phyloP scores from a whole-genome alignment of 1,140 invertebrate genomes.

The Pteromalus puparum region DNA sequence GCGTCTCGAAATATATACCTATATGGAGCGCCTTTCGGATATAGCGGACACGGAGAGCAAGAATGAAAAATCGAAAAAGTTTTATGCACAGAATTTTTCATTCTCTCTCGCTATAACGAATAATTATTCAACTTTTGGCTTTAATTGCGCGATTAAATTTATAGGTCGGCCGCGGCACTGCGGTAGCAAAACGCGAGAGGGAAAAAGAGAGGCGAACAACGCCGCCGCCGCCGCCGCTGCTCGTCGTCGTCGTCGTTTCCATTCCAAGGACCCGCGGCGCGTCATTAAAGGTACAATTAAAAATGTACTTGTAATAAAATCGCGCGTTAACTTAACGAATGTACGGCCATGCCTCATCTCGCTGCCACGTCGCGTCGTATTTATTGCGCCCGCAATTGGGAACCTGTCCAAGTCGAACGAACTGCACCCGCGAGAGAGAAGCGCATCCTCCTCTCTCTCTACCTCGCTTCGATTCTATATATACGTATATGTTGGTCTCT shows the following conservation, averaged over 20 bases:
- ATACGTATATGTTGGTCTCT: conserved; percentile 17
- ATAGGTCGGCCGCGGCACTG: conserved; percentile 14
- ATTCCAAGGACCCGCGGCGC: conserved; percentile 60
- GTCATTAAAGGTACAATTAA: conserved; percentile 73
- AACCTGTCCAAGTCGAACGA: conserved; percentile 70
- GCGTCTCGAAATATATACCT: neutral
- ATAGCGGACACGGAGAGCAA: neutral
- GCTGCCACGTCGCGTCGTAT: conserved; percentile 63
- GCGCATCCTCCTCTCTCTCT: neutral
- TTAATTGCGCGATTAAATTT: conserved; percentile 53
- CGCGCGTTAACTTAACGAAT: conserved; percentile 71
- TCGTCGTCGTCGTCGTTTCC: conserved; percentile 48
- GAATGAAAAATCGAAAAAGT: conserved; percentile 51
- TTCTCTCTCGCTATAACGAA: conserved; percentile 17
- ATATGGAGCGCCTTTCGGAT: neutral
- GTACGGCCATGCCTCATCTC: conserved; percentile 64
- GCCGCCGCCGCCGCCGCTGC: neutral
- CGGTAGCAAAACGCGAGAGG: conserved; percentile 13
- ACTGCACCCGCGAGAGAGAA: conserved; percentile 54
- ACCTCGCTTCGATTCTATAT: neutral
- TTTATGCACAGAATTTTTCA: conserved; percentile 44
- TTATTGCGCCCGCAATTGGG: conserved; percentile 72
- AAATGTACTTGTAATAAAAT: conserved; percentile 73
- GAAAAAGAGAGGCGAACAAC: conserved; percentile 41
- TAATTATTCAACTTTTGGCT: conserved; percentile 52